Conservation (phyloP, 2,888 invertebrate species). For the Hirtodrosophila confusa region DNA sequence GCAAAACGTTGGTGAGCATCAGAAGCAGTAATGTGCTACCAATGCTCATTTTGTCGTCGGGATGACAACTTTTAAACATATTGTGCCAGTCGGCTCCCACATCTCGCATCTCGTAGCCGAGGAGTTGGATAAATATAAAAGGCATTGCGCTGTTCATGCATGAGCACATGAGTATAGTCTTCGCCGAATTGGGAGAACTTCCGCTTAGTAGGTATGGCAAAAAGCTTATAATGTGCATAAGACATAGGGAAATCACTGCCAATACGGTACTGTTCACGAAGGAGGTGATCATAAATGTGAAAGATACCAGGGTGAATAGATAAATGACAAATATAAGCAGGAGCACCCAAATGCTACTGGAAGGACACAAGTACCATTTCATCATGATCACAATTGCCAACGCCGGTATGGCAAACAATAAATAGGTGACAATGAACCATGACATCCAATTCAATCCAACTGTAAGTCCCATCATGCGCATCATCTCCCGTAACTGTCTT, state of each 20-base stretch:
- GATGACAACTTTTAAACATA: constrained; percentile 86
- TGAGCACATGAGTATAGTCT: neutral
- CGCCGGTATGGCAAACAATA: constrained; percentile 33
- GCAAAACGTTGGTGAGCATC: constrained; percentile 82
- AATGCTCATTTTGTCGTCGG: constrained; percentile 87
- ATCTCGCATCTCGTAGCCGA: constrained; percentile 79
- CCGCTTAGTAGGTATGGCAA: constrained; percentile 85
- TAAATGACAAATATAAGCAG: constrained; percentile 89
- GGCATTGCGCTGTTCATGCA: constrained; percentile 55
- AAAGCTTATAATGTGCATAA: constrained; percentile 89
- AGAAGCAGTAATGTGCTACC: constrained; percentile 89
- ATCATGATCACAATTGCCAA: constrained; percentile 21
- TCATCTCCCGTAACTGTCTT: constrained; percentile 28
- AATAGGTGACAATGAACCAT: constrained; percentile 44
- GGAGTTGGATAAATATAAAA: constrained; percentile 24
- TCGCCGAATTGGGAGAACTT: fast-evolving
- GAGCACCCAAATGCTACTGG: constrained; percentile 73
- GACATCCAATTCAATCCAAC: constrained; percentile 51
- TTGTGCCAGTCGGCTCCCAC: constrained; percentile 85
- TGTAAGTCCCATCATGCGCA: constrained; percentile 42
- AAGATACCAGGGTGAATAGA: constrained; percentile 88
- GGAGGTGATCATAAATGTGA: constrained; percentile 90
- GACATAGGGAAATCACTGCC: constrained; percentile 89
- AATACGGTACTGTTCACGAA: constrained; percentile 91
- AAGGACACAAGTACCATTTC: constrained; percentile 27